Evolutionary conservation across 2,888 invertebrate genomes (phyloP).

Genomic region (Halocaridina rubra): DNA sequence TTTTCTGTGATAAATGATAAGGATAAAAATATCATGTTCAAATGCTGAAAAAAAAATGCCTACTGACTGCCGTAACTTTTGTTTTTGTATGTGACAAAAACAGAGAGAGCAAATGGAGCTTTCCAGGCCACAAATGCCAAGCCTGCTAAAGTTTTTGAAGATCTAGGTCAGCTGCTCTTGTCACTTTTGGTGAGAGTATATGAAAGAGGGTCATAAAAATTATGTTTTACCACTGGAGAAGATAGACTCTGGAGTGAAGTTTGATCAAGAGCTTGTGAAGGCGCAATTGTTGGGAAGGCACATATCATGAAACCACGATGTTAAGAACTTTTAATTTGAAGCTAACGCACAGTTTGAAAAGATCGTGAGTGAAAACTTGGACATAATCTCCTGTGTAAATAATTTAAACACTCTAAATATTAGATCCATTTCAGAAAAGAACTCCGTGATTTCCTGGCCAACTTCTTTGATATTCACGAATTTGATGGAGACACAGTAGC

Average conservation of each 20-base stretch:
- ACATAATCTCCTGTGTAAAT: no score
- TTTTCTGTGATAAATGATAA: not conserved
- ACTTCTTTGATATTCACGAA: no score
- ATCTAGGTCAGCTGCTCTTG: no score
- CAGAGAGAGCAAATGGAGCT: not conserved
- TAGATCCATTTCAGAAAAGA: no score
- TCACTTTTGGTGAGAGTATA: not conserved
- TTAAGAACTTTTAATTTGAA: not conserved
- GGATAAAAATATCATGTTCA: not conserved
- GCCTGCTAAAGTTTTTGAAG: not conserved
- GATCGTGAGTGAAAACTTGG: no score
- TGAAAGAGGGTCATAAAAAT: not conserved
- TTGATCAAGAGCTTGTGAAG: not conserved
- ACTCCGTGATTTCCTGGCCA: no score
- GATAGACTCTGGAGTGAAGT: slow-evolving; percentile 2
- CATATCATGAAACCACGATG: not conserved
- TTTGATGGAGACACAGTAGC: no score
- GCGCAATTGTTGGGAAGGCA: not conserved
- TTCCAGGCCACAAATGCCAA: slow-evolving; percentile 7
- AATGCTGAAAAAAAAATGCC: not conserved
- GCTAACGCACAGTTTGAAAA: not conserved
- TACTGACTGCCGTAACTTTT: not conserved
- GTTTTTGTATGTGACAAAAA: not conserved
- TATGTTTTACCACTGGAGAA: not conserved
- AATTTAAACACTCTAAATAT: no score